A percentile compares a stretch with the other conserved stretches of the same genome.
phyloP scores from a whole-genome alignment of 2,113 vertebrate genomes.

The Coregonus clupeaformis region DNA sequence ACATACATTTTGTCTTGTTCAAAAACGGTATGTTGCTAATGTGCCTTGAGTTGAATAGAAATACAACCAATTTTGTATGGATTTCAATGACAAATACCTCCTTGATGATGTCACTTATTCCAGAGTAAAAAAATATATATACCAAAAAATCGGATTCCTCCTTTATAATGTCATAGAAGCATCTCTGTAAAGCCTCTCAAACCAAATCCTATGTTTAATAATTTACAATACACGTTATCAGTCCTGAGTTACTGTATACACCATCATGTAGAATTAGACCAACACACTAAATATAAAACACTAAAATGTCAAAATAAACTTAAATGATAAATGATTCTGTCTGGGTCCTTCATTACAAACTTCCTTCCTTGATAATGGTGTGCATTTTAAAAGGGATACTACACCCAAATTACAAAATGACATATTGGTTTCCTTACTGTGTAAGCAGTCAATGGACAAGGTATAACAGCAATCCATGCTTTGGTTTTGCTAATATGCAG shows the following conservation, averaged over 20 bases:
- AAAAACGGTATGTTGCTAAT: constrained; percentile 24
- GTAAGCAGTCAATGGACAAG: too few species aligned
- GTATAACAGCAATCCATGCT: too few species aligned
- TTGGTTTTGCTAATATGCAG: too few species aligned
- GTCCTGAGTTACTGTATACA: constrained; percentile 52
- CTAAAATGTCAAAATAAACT: constrained; percentile 59
- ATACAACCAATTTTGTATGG: constrained; percentile 27
- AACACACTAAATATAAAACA: constrained; percentile 68
- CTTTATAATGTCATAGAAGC: not conserved
- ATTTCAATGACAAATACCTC: constrained; percentile 31
- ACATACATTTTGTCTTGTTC: constrained; percentile 36
- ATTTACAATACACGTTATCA: constrained; percentile 47
- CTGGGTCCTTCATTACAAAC: not conserved
- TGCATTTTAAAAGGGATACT: not conserved
- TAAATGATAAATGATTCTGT: constrained; percentile 6
- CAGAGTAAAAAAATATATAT: not conserved
- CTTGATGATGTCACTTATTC: constrained; percentile 10
- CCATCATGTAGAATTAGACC: constrained; percentile 49
- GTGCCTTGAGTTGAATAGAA: constrained; percentile 59
- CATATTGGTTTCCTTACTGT: too few species aligned
- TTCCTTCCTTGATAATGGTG: not conserved
- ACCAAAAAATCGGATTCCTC: not conserved
- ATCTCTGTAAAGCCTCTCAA: constrained; percentile 40
- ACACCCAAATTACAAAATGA: too few species aligned
- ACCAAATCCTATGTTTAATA: constrained; percentile 28